Base-by-base conservation (phyloP, 2,888 invertebrate genomes). In the Volucella inflata region DNA sequence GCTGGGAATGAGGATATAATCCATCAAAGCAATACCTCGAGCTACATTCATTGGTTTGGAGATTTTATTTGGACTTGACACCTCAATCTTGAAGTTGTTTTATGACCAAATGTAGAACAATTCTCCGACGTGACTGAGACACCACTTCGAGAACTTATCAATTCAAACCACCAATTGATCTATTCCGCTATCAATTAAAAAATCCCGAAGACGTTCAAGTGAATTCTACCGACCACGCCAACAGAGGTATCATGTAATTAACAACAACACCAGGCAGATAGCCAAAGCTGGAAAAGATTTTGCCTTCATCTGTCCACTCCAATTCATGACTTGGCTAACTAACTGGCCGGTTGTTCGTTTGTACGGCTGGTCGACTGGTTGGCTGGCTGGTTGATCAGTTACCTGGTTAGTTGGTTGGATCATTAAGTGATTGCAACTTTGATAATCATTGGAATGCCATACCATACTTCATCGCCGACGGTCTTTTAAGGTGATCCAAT, bases 401-500 rank as follows among this genome's bases (percentile, higher is more conserved):
- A 4, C 21, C 4, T 21, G 21, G 21, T 21, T 21, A 21, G 21
- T 1, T 62, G 14, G 57, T 57, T 67, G 72, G 67, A 68, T 83
- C 78, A 78, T 83, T 74, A 74, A 83, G 74, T 64, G 78, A 78
- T 83, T 83, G 78, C 71, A 70, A 50, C 68, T 78, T 48, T 59
- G 83, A 83, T 83, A 75, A 44, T 74, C 78, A 78, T 78, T 74
- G 83, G 83, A 83, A 78, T 83, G 71, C 83, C 44, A 64, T 68
- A 68, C 83, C 78, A 78, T 83, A 59, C 83, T 74, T 78, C 74
- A 57, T 71, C 77, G 72, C 74, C 62, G 77, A 62, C 44, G 81
- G 62, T 83, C 83, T 50, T 70, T 83, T 83, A 83, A 78, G 78
- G 83, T 74, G 78, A 83, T 78, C 64, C 83, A 78, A 78, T 83